Percentiles rank a stretch among this genome's conserved stretches.
phyloP scores from a whole-genome alignment of 1,140 invertebrate genomes.

The Drosophila subobscura region DNA sequence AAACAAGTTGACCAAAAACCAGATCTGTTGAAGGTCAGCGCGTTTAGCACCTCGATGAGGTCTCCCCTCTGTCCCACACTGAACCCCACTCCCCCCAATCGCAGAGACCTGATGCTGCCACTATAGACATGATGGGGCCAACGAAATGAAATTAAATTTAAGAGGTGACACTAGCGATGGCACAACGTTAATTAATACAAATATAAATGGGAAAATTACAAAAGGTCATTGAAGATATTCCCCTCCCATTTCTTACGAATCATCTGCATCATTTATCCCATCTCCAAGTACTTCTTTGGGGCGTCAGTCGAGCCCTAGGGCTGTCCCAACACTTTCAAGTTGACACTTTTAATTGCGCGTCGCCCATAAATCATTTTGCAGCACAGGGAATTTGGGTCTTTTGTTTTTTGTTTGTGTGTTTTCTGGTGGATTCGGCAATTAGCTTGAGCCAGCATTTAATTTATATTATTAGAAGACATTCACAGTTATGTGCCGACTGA shows the following conservation, averaged over 20 bases:
- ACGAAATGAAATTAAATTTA: conserved; percentile 6
- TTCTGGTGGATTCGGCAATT: conserved; percentile 50
- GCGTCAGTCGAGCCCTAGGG: background rate
- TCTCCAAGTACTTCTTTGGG: background rate
- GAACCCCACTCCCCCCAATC: conserved; percentile 1
- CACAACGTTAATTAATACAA: too few relatives aligned
- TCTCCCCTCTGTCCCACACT: background rate
- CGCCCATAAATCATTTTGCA: conserved; percentile 49
- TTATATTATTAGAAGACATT: conserved; percentile 73
- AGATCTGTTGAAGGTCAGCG: conserved; percentile 72
- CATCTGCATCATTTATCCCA: too few relatives aligned
- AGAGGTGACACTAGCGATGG: too few relatives aligned
- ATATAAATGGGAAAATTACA: too few relatives aligned
- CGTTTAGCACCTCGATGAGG: conserved; percentile 53
- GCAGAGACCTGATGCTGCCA: conserved; percentile 6
- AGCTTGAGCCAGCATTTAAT: conserved; percentile 57
- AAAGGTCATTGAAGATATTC: too few relatives aligned
- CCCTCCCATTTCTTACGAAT: too few relatives aligned
- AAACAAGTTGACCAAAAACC: conserved; percentile 60
- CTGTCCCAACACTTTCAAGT: conserved; percentile 10
- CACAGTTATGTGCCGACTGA: conserved; percentile 69
- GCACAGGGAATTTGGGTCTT: conserved; percentile 31
- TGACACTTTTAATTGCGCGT: conserved; percentile 59
- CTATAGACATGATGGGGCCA: conserved; percentile 34
- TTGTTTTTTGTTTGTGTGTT: conserved; percentile 10